Evolutionary conservation across 2,888 invertebrate species (phyloP), one percentile per base, ranked within the genome.

Genomic region (Pyrrhosoma nymphula): DNA sequence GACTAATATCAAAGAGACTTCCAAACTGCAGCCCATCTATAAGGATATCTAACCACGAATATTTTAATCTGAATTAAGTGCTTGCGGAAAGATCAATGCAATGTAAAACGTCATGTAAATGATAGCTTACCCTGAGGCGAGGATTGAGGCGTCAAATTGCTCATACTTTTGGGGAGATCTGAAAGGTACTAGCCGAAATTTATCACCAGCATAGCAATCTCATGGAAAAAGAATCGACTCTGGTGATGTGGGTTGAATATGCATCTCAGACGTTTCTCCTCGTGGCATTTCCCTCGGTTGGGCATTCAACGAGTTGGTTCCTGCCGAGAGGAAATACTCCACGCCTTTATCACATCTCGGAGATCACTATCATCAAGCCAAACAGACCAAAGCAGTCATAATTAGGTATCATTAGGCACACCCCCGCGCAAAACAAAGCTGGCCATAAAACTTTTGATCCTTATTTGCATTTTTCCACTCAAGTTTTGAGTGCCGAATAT

Each of bases 301-400:
- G 16, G 39, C 39, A 0, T 63, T 63, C 63, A 60, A 60, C 63
- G 91, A 91, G 35, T 63, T 63, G 69, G 26, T n/a, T 91, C 39
- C 88, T 18, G n/a, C 56, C 20, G 56, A 26, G 30, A 60, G 56
- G 63, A 39, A 91, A 91, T 90, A 56, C 63, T 63, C 91, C 91
- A 88, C 63, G 30, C 60, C 30, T 35, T 91, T 91, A 91, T 63
- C 91, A 91, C n/a, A 60, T 91, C 26, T 39, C 39, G 60, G 30
- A 18, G 91, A 91, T 91, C 47, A 63, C 30, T 91, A 91, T 91
- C 63, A 39, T 26, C 39, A 26, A 23, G 56, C 63, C 91, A 91
- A 91, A 35, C 91, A 91, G 91, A 91, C 91, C 91, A 91, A 16
- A 91, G 91, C 63, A n/a, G 91, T 63, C 26, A 91, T 91, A 91